Evolutionary conservation across 2,113 vertebrate genomes (phyloP).

Genomic region (Petrocephalus microphthalmus): DNA sequence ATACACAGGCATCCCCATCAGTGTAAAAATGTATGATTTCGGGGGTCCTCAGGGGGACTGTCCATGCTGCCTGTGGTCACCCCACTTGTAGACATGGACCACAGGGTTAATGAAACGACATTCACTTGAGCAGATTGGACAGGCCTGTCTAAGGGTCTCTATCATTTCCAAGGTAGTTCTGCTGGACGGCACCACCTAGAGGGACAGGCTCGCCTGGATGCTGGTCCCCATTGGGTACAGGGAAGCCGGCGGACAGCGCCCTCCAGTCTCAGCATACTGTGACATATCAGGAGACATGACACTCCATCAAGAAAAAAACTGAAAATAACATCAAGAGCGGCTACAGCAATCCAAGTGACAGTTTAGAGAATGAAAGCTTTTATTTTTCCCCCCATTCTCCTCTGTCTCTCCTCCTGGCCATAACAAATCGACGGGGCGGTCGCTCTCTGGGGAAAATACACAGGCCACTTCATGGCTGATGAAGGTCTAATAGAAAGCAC

Average conservation of each 20-base stretch:
- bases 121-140: not conserved
- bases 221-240: not conserved
- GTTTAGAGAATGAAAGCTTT: constrained; percentile 22
- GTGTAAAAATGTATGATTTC: not conserved
- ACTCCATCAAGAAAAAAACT: constrained; percentile 6
- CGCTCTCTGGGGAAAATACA: constrained; percentile 8
- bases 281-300: not conserved
- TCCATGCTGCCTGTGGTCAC: not conserved
- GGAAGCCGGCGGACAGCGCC: not conserved
- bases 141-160: not conserved
- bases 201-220: not conserved
- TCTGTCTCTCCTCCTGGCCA: constrained; percentile 13
- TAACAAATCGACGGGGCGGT: constrained; percentile 16
- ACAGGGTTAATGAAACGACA: not conserved
- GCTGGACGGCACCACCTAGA: not conserved
- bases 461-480: constrained; percentile 12
- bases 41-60: not conserved
- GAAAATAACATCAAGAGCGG: constrained; percentile 4
- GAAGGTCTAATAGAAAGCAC: constrained; percentile 17
- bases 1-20: not conserved
- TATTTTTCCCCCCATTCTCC: constrained; percentile 1
- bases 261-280: not conserved
- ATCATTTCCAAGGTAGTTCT: not conserved
- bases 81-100: not conserved
- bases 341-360: constrained; percentile 14